phyloP scores from a whole-genome alignment of 2,797 vertebrate species.

The Siniperca obscura region DNA sequence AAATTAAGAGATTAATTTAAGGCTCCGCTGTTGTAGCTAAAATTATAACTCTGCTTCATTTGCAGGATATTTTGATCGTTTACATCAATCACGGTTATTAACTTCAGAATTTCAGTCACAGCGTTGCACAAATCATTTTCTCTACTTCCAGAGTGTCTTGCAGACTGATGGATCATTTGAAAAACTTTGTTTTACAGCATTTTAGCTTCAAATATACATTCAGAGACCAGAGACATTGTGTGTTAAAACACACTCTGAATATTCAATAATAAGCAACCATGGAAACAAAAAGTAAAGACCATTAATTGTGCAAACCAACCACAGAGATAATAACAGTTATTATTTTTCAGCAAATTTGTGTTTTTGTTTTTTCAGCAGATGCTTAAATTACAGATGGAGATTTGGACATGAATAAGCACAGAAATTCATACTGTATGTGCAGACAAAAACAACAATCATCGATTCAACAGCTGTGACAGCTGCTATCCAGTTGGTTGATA shows the following conservation, averaged over 20 bases:
- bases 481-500: too few relatives aligned
- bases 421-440: too few relatives aligned
- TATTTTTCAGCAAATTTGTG: too few relatives aligned
- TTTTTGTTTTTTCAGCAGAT: too few relatives aligned
- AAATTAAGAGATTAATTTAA: slow-evolving; percentile 33
- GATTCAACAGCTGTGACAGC: too few relatives aligned
- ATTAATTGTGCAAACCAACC: not conserved
- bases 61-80: not conserved
- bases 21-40: not conserved
- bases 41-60: slow-evolving; percentile 5
- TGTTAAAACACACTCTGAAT: not conserved
- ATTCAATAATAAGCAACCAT: not conserved
- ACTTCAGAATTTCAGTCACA: not conserved
- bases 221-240: not conserved
- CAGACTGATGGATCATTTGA: not conserved
- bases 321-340: not conserved
- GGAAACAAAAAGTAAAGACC: not conserved
- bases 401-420: too few relatives aligned
- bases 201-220: not conserved
- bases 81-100: slow-evolving; percentile 13
- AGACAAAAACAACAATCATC: too few relatives aligned
- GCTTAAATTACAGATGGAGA: too few relatives aligned
- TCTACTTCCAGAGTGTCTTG: not conserved
- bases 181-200: not conserved
- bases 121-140: not conserved